phyloP scores from a whole-genome alignment of 92 coral and sea anemone genomes.

The Zoanthus sansibaricus region DNA sequence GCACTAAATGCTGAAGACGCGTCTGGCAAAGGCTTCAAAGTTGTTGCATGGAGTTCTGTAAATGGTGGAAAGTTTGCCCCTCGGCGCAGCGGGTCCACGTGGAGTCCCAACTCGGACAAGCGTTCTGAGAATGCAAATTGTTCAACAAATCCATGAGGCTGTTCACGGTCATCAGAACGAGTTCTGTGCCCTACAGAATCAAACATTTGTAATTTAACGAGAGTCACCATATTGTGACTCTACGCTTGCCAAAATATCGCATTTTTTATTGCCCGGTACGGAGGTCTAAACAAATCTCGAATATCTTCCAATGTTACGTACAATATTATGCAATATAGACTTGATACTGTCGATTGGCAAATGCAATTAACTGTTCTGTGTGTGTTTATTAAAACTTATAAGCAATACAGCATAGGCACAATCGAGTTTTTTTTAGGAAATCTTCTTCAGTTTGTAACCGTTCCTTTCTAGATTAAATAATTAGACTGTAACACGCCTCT shows the following conservation, averaged over 20 bases:
- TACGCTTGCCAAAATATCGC: background rate
- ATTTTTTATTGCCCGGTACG: background rate
- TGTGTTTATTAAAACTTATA: background rate
- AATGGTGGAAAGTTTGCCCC: conserved; percentile 89
- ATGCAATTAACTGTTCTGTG: background rate
- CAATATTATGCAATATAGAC: background rate
- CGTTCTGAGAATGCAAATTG: conserved; percentile 93
- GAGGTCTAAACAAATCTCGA: background rate
- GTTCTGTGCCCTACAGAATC: conserved; percentile 95
- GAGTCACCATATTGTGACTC: conserved; percentile 31
- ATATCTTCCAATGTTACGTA: background rate
- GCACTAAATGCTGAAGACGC: conserved; percentile 93
- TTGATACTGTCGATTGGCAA: background rate
- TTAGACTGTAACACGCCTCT: background rate
- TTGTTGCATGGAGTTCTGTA: conserved; percentile 89
- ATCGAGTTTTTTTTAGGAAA: background rate
- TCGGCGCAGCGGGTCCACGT: conserved; percentile 81
- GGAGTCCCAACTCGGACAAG: conserved; percentile 83
- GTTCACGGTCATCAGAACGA: conserved; percentile 96
- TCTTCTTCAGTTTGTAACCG: background rate
- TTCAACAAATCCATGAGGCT: conserved; percentile 86
- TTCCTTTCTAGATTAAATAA: background rate
- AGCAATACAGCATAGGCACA: background rate
- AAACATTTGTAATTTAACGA: conserved; percentile 38
- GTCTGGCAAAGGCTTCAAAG: conserved; percentile 91